Evolutionary conservation across 2,888 invertebrate genomes (phyloP), one percentile per base, ranked within the genome.

Genomic region (Branchinecta sandiegonensis): DNA sequence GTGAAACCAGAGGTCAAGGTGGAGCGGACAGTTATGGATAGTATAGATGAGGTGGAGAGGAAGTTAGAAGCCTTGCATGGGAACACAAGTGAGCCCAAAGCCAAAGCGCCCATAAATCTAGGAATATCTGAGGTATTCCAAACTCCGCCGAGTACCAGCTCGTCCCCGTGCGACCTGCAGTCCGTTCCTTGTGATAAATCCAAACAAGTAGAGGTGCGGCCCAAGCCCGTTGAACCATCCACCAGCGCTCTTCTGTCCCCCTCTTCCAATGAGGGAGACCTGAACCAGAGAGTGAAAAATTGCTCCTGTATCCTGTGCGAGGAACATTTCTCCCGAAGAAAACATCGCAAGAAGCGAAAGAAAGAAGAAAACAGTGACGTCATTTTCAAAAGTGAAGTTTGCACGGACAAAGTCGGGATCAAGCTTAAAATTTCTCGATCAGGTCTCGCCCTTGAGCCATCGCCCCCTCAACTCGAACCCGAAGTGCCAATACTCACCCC

Each of bases 361-460:
- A n/a, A 23, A 9, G 63, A 56, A 56, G 63, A 56, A 10, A 56
- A 10, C 23, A 56, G 11, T 56, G 37, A 37, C 37, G 74, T 75
- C 1, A 83, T 81, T 73, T 84, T 84, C 78, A 81, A 80, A 73
- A 83, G 83, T 76, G 83, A 83, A 77, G 83, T 84, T 73, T 77
- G 78, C 70, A 83, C 85, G 73, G 85, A 85, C 75, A 83, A 84
- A 75, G 85, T 85, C 74, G 81, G 83, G 70, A 85, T 86, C 75
- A 86, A 86, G 77, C 82, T 87, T 74, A 83, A 85, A 75, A 56
- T 56, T 17, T 56, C 63, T 17, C n/a, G 63, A 56, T 56, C 63
- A 17, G 9, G 14, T 56, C 14, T 23, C 23, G 23, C 14, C 23
- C 14, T 17, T 17, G n/a, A n/a, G 8, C 23, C 9, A 17, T 17